Evolutionary conservation across 2,888 invertebrate genomes (phyloP).

Genomic region (Sarcophaga rosellei): DNA sequence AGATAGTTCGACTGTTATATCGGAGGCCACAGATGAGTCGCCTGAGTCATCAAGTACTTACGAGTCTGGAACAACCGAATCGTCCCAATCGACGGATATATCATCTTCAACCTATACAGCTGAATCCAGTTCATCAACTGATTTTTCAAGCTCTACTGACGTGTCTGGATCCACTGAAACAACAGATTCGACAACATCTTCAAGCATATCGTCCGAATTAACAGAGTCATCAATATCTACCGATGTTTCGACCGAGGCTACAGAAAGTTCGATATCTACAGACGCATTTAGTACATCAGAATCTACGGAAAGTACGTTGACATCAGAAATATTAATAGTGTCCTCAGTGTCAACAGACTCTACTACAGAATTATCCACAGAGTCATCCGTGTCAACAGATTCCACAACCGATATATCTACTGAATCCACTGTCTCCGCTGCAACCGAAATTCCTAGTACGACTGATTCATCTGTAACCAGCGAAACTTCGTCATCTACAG

Average conservation of each 20-base stretch:
- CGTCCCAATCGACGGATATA: slow-evolving; percentile 69
- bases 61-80: slow-evolving; percentile 51
- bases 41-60: slow-evolving; percentile 56
- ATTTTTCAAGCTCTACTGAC: background rate
- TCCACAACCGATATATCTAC: slow-evolving; percentile 30
- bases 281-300: slow-evolving; percentile 55
- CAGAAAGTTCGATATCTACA: slow-evolving; percentile 30
- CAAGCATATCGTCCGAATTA: slow-evolving; percentile 22
- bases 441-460: slow-evolving; percentile 34
- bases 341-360: slow-evolving; percentile 40
- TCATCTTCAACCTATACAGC: slow-evolving; percentile 17
- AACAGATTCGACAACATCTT: slow-evolving; percentile 51
- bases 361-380: slow-evolving; percentile 42
- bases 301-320: slow-evolving; percentile 31
- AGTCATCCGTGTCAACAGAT: slow-evolving; percentile 60
- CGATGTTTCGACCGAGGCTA: slow-evolving; percentile 12
- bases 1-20: slow-evolving; percentile 8
- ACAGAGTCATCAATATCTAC: slow-evolving; percentile 54
- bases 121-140: background rate
- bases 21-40: slow-evolving; percentile 13
- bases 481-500: slow-evolving; percentile 30
- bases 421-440: slow-evolving; percentile 21
- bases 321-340: slow-evolving; percentile 4
- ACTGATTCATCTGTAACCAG: slow-evolving; percentile 17
- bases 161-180: slow-evolving; percentile 7